Evolutionary conservation across 2,113 vertebrate species (phyloP).

Genomic region (Macrotis lagotis): DNA sequence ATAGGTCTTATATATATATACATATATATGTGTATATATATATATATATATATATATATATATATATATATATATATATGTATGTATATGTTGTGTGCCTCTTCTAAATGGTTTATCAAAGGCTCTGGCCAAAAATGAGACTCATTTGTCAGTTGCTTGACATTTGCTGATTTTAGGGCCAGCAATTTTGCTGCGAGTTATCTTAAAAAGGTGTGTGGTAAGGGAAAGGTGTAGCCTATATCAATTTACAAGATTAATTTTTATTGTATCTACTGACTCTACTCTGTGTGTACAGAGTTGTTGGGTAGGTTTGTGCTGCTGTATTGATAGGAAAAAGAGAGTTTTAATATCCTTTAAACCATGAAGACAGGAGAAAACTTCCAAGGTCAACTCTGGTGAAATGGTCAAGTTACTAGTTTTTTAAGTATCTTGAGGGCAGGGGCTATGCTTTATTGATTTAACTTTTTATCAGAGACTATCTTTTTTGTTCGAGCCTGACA

Average conservation of each 20-base stretch:
- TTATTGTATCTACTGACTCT: constrained; percentile 20
- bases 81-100: constrained; percentile 60
- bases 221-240: background rate
- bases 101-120: constrained; percentile 76
- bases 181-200: constrained; percentile 27
- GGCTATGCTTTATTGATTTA: background rate
- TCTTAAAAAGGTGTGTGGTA: constrained; percentile 36
- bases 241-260: constrained; percentile 26
- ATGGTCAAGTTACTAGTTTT: constrained; percentile 8
- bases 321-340: background rate
- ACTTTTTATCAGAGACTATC: constrained; percentile 33
- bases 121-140: constrained; percentile 69
- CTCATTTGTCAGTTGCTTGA: constrained; percentile 68
- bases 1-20: too few species aligned
- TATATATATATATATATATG: too few species aligned
- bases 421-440: background rate
- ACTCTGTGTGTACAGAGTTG: background rate
- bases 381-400: constrained; percentile 7
- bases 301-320: constrained; percentile 16
- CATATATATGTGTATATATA: too few species aligned
- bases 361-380: background rate
- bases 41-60: too few species aligned
- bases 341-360: constrained; percentile 5
- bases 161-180: constrained; percentile 33
- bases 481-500: background rate